Percentiles rank a stretch among this genome's conserved stretches.
Conservation (phyloP, 2,113 vertebrate species). For the Dicerorhinus sumatrensis region DNA sequence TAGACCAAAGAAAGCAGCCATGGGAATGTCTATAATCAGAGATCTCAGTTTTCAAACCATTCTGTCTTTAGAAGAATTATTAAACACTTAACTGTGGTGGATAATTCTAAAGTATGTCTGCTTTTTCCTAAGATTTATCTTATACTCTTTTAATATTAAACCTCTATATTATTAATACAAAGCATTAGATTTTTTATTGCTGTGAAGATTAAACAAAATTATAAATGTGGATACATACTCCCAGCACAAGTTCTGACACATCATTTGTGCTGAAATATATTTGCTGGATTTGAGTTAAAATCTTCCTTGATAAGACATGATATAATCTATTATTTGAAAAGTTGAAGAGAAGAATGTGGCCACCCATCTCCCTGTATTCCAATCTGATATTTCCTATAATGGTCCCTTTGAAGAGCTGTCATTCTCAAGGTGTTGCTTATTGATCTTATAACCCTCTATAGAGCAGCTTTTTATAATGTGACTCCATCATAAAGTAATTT, state of each 20-base stretch:
- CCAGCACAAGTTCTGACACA: not conserved
- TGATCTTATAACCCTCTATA: not conserved
- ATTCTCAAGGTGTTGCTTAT: not conserved
- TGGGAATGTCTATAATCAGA: not conserved
- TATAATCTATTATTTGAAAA: not conserved
- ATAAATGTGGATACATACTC: not conserved
- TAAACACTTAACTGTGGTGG: not conserved
- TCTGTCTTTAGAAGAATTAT: not conserved
- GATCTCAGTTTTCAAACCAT: not conserved
- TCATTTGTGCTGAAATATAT: not conserved
- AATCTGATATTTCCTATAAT: not conserved
- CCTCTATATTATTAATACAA: not conserved
- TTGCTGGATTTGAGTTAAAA: slow-evolving; percentile 28
- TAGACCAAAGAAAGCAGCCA: not conserved
- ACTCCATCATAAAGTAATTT: not conserved
- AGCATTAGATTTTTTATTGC: not conserved
- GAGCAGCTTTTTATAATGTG: not conserved
- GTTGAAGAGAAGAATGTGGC: not conserved
- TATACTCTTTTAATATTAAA: not conserved
- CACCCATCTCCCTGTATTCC: not conserved
- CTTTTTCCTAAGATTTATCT: not conserved
- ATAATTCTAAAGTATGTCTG: slow-evolving; percentile 10
- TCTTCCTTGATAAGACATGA: not conserved
- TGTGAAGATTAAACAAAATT: not conserved
- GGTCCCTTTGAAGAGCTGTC: not conserved